Percentiles rank a stretch among this genome's conserved stretches.
Evolutionary conservation across 2,113 vertebrate species (phyloP).

Genomic region (Xyrauchen texanus): DNA sequence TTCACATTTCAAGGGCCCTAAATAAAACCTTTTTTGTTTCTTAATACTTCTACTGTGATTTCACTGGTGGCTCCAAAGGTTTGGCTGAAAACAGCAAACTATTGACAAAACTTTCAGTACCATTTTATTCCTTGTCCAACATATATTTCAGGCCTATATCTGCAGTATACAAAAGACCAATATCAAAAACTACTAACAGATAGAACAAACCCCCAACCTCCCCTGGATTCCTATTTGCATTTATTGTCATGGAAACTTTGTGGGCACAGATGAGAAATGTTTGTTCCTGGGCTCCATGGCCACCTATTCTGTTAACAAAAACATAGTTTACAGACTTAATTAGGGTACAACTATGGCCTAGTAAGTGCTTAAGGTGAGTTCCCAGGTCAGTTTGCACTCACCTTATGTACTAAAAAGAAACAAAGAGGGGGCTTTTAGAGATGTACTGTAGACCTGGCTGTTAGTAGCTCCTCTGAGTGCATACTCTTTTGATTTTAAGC

Average conservation of each 20-base stretch:
- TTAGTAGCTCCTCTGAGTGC: too few species aligned
- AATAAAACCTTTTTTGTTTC: neutral
- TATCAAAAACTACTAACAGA: too few species aligned
- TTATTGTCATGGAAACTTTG: constrained; percentile 21
- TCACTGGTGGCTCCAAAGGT: neutral
- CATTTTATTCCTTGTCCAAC: too few species aligned
- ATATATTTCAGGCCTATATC: neutral
- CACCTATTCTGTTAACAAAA: constrained; percentile 13
- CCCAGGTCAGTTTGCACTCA: neutral
- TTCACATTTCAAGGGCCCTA: neutral
- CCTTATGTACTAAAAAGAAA: neutral
- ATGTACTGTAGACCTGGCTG: neutral
- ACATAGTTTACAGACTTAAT: constrained; percentile 5
- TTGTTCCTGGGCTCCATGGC: constrained; percentile 27
- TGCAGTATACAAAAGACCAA: neutral
- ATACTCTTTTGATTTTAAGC: too few species aligned
- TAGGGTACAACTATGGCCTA: neutral
- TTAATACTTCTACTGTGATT: neutral
- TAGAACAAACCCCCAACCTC: neutral
- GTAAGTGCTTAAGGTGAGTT: neutral
- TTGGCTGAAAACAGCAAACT: neutral
- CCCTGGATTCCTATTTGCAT: neutral
- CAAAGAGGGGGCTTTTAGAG: neutral
- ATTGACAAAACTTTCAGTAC: too few species aligned
- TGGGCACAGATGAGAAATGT: constrained; percentile 7